These are phyloP conservation scores for Calephelis virginiensis DNA, from an alignment of 1,140 invertebrate species.

Conservation along the genomic window DNA sequence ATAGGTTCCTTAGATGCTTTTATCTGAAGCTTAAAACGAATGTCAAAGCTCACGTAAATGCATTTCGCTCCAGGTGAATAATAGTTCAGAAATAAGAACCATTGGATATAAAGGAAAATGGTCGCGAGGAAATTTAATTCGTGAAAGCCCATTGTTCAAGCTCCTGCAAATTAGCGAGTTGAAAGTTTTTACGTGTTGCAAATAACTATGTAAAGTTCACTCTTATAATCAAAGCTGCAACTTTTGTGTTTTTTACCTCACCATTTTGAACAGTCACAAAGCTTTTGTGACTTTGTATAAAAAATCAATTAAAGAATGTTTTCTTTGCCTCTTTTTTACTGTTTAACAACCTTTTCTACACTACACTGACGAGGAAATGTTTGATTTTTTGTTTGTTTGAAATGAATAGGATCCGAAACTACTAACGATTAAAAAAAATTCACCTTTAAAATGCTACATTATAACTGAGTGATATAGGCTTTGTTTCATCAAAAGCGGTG, in stretches of 20 bases:
- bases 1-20: background rate
- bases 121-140: constrained; percentile 5
- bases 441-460: too few species aligned
- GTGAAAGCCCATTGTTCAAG: constrained; percentile 11
- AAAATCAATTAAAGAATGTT: background rate
- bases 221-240: constrained; percentile 6
- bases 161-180: constrained; percentile 8
- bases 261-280: constrained; percentile 1
- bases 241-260: background rate
- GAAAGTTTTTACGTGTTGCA: constrained; percentile 13
- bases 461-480: too few species aligned
- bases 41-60: constrained; percentile 7
- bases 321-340: background rate
- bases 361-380: too few species aligned
- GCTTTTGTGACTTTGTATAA: constrained; percentile 1
- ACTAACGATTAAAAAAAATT: too few species aligned
- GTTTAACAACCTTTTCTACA: background rate
- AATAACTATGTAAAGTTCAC: constrained; percentile 5
- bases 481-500: too few species aligned
- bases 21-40: constrained; percentile 3
- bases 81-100: constrained; percentile 2
- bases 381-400: too few species aligned
- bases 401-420: too few species aligned
- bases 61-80: constrained; percentile 7
- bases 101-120: constrained; percentile 7